Conservation (phyloP, 2,888 invertebrate species). For the Cantharis flavilabris region DNA sequence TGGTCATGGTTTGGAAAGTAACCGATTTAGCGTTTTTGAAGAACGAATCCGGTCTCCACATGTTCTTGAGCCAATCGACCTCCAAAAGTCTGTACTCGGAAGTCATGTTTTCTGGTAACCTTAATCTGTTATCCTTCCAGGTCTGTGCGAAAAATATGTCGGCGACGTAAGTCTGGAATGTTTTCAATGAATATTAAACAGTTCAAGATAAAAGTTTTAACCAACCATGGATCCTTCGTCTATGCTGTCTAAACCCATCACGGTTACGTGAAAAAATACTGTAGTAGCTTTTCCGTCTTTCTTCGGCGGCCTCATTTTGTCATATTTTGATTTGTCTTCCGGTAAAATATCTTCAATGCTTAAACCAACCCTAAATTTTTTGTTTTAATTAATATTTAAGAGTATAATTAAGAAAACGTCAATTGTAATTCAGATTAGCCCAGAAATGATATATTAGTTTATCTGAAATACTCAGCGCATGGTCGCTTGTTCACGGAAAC, state of each 20-base stretch:
- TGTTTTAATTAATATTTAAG: too few species aligned
- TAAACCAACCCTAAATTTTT: constrained; percentile 66
- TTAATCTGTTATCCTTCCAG: constrained; percentile 87
- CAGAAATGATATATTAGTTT: too few species aligned
- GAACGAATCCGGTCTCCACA: constrained; percentile 94
- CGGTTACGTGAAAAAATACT: constrained; percentile 90
- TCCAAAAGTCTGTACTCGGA: constrained; percentile 85
- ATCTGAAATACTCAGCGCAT: too few species aligned
- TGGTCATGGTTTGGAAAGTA: constrained; percentile 93
- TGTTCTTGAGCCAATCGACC: constrained; percentile 88
- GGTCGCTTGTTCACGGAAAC: too few species aligned
- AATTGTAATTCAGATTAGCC: too few species aligned
- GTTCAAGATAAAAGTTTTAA: neutral
- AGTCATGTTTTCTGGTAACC: constrained; percentile 90
- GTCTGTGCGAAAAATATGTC: constrained; percentile 93
- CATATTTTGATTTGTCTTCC: constrained; percentile 84
- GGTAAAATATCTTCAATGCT: constrained; percentile 84
- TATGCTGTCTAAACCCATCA: constrained; percentile 94
- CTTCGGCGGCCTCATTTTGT: constrained; percentile 93
- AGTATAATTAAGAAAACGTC: too few species aligned
- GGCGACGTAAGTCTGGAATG: constrained; percentile 79
- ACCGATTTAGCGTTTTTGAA: constrained; percentile 94
- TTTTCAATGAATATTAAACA: neutral
- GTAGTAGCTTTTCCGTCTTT: constrained; percentile 85
- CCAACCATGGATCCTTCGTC: constrained; percentile 94